Conservation (phyloP, 2,797 vertebrate species). For the Tadarida brasiliensis region DNA sequence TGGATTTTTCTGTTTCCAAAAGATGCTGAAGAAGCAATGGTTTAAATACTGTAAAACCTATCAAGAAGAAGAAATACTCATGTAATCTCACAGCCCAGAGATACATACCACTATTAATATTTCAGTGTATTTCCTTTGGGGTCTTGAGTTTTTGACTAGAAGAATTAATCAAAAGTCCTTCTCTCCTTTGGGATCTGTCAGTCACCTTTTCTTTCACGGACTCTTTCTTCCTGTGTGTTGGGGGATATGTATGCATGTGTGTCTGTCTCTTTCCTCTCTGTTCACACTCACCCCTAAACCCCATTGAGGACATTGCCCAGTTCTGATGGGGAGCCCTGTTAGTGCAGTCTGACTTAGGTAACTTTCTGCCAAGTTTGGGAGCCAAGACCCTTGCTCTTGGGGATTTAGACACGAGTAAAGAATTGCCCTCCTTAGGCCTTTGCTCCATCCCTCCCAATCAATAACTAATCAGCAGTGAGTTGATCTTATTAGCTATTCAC, state of each 20-base stretch:
- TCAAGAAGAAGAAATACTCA: neutral
- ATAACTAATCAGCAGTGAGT: constrained; percentile 85
- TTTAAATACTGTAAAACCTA: neutral
- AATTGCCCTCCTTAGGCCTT: constrained; percentile 73
- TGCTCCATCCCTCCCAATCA: constrained; percentile 82
- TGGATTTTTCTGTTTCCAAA: neutral
- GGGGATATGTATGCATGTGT: neutral
- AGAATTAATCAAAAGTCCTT: neutral
- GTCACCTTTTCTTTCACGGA: neutral
- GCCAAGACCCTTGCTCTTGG: neutral
- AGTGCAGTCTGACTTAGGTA: neutral
- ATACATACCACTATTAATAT: neutral
- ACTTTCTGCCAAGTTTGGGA: neutral
- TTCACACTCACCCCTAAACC: neutral
- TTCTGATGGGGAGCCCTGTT: neutral
- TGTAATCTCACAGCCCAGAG: neutral
- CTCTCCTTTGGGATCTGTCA: neutral
- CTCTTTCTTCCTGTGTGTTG: neutral
- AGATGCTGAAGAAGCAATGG: neutral
- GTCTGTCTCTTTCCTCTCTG: neutral
- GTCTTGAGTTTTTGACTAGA: neutral
- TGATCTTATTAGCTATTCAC: constrained; percentile 87
- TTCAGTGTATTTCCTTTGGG: neutral
- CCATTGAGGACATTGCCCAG: neutral
- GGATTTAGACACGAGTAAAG: constrained; percentile 76